These are phyloP conservation scores for Holothuria leucospilota DNA, from an alignment of 53 echinoderm and acorn worm species.

Conservation along the genomic window DNA sequence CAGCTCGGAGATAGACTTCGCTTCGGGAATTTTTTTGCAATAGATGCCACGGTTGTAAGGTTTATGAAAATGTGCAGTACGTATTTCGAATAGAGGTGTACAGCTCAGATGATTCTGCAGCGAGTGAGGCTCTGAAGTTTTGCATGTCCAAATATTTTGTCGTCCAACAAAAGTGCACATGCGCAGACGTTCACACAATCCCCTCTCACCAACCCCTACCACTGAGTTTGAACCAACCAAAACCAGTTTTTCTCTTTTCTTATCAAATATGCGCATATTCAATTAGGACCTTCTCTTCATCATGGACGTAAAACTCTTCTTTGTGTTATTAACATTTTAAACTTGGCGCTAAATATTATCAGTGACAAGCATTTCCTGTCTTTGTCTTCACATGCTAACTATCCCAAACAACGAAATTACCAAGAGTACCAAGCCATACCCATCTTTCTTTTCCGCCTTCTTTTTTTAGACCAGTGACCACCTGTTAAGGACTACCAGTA, in stretches of 20 bases:
- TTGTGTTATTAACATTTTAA: too few relatives aligned
- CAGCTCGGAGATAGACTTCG: background rate
- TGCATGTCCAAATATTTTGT: too few relatives aligned
- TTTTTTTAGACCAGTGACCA: background rate
- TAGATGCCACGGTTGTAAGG: background rate
- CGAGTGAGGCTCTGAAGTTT: background rate
- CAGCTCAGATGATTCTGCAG: constrained; percentile 8
- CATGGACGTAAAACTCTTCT: background rate
- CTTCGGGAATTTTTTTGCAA: background rate
- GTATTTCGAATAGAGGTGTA: background rate
- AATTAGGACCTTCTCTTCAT: background rate
- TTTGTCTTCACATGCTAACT: too few relatives aligned
- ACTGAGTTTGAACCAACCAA: background rate
- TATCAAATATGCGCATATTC: background rate
- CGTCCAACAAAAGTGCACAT: background rate
- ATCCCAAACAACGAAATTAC: too few relatives aligned
- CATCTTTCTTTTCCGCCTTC: background rate
- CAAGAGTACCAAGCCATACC: background rate
- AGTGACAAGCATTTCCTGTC: too few relatives aligned
- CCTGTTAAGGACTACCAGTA: constrained; percentile 3
- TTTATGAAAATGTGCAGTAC: background rate
- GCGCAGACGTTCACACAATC: background rate
- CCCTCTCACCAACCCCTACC: background rate
- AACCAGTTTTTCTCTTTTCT: background rate
- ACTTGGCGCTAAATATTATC: too few relatives aligned